Evolutionary conservation across 92 coral and sea anemone genomes (phyloP).

Genomic region (Heteractis magnifica): DNA sequence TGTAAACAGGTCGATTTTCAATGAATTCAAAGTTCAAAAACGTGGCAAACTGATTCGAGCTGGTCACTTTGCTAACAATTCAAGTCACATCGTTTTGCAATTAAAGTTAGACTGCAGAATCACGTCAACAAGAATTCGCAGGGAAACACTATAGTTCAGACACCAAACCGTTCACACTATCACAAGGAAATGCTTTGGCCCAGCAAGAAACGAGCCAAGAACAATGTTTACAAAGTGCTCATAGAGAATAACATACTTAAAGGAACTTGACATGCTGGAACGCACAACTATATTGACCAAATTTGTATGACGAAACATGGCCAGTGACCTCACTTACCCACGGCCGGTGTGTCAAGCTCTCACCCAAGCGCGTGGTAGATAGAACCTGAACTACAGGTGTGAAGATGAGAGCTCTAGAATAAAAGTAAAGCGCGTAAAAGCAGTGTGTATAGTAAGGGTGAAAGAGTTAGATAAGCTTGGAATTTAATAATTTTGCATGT

Average conservation of each 20-base stretch:
- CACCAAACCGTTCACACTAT: neutral
- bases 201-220: slow-evolving; percentile 2
- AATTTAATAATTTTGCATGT: no score
- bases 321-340: neutral
- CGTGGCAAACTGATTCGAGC: neutral
- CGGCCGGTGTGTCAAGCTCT: neutral
- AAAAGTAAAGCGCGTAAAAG: no score
- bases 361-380: no score
- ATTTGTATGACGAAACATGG: neutral
- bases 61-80: neutral
- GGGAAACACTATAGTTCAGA: neutral
- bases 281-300: neutral
- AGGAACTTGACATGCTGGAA: slow-evolving; percentile 2
- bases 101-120: no score
- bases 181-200: neutral
- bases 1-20: neutral
- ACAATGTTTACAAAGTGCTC: slow-evolving; percentile 5
- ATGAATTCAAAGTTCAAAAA: neutral
- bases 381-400: no score
- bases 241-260: neutral
- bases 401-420: no score
- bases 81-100: neutral
- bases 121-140: no score
- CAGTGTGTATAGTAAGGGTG: no score
- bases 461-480: no score